Conservation (phyloP, 2,888 invertebrate species). For the Mermis nigrescens region DNA sequence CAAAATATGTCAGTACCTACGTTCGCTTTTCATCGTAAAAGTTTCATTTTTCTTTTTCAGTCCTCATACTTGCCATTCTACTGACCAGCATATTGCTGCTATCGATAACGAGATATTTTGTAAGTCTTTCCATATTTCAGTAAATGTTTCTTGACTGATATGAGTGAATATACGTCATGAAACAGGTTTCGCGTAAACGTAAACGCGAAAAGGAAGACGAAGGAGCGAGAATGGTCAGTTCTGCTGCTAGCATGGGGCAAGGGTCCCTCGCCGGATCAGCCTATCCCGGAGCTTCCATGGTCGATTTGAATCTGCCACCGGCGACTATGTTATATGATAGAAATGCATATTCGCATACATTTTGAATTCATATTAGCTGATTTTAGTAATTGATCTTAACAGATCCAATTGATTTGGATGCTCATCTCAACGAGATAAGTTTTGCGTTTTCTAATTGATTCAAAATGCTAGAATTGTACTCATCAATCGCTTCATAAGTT, state of each 20-base stretch:
- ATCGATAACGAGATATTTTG: constrained; percentile 17
- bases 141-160: too few species aligned
- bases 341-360: neutral
- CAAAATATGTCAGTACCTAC: too few species aligned
- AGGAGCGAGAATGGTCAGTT: constrained; percentile 22
- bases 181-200: constrained; percentile 17
- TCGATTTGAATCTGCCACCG: constrained; percentile 26
- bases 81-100: constrained; percentile 17
- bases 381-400: too few species aligned
- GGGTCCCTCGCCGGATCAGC: neutral
- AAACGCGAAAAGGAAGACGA: constrained; percentile 28
- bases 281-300: constrained; percentile 7
- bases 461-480: too few species aligned
- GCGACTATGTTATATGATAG: constrained; percentile 26
- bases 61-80: constrained; percentile 17
- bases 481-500: too few species aligned
- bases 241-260: constrained; percentile 16
- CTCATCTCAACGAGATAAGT: too few species aligned
- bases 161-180: too few species aligned
- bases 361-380: too few species aligned
- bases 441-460: too few species aligned
- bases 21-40: too few species aligned
- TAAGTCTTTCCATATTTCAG: too few species aligned
- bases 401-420: too few species aligned
- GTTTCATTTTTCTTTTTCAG: constrained; percentile 12